Base-by-base conservation (phyloP, 2,797 vertebrate genomes). In the Benthosema pterotum region DNA sequence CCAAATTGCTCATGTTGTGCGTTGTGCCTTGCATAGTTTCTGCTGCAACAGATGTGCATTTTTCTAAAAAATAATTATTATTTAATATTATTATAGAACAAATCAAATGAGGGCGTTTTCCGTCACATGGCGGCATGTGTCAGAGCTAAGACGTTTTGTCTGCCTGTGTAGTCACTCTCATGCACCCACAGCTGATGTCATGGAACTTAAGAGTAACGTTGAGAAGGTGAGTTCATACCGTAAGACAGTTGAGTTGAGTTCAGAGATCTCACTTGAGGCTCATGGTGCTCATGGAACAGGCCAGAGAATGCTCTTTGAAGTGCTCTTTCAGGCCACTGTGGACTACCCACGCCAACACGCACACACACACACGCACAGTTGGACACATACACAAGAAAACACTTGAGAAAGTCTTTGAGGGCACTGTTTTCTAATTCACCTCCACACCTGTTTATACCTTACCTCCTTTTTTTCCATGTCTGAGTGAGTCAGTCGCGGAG, bases 381-480 rank as follows among this genome's bases (percentile, higher is more conserved):
- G 47, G 42, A 48, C 22, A 7, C 53, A 64, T n/a, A n/a, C 19
- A 55, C 52, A 48, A 2, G 48, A 42, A 49, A 19, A n/a, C 52
- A 80, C 85, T 85, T 79, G 86, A 83, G 82, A 83, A 87, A 83
- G 82, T 87, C 84, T 90, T 89, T 86, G 77, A 87, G 86, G 84
- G 83, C 80, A 85, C 81, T 86, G 83, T 86, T 90, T 87, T 84
- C 84, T 88, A 87, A 89, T 89, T 90, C 87, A 88, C 84, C 86
- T 87, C 80, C 85, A 84, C 86, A 90, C 88, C 88, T 91, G 88
- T 91, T 92, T 89, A 86, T 87, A 88, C 77, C 77, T 78, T 80
- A 71, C 71, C 76, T 60, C 75, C 46, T 58, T 80, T 83, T 83
- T 83, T 82, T 82, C 78, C 82, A 81, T 85, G 80, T 92, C 80